phyloP scores from a whole-genome alignment of 2,113 vertebrate genomes.

The Eclectus roratus region DNA sequence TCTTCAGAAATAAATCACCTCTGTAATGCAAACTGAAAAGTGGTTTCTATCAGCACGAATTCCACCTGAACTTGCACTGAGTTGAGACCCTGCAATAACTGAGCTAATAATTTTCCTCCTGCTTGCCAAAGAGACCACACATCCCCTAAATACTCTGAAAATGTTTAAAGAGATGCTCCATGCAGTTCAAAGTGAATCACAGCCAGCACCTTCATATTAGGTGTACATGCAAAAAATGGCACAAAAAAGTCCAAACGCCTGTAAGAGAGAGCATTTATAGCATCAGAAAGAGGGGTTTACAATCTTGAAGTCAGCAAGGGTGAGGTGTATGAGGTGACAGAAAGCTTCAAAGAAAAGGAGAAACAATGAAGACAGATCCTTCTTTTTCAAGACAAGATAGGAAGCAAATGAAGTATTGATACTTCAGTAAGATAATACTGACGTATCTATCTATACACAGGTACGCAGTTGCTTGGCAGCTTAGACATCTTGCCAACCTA shows the following conservation, averaged over 20 bases:
- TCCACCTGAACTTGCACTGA: not conserved
- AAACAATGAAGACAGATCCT: not conserved
- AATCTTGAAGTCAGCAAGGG: not conserved
- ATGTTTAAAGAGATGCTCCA: not conserved
- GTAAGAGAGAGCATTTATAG: rapidly evolving
- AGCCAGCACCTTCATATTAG: not conserved
- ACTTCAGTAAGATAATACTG: not conserved
- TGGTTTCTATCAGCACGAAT: not conserved
- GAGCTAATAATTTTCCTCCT: not conserved
- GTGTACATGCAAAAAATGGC: not conserved
- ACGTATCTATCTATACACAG: not conserved
- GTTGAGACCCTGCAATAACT: not conserved
- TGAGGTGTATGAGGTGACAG: not conserved
- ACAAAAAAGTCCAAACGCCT: not conserved
- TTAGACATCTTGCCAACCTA: not conserved
- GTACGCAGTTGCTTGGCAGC: not conserved
- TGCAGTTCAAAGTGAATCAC: not conserved
- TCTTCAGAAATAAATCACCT: not conserved
- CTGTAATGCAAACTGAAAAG: not conserved
- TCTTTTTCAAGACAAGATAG: not conserved
- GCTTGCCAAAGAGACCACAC: not conserved
- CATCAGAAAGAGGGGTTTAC: not conserved
- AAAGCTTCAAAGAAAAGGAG: not conserved
- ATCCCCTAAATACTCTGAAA: not conserved
- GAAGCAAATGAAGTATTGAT: not conserved